A percentile compares a stretch with the other conserved stretches of the same genome.
Evolutionary conservation across 2,888 invertebrate genomes (phyloP).

Genomic region (Cheilosia vernalis): DNA sequence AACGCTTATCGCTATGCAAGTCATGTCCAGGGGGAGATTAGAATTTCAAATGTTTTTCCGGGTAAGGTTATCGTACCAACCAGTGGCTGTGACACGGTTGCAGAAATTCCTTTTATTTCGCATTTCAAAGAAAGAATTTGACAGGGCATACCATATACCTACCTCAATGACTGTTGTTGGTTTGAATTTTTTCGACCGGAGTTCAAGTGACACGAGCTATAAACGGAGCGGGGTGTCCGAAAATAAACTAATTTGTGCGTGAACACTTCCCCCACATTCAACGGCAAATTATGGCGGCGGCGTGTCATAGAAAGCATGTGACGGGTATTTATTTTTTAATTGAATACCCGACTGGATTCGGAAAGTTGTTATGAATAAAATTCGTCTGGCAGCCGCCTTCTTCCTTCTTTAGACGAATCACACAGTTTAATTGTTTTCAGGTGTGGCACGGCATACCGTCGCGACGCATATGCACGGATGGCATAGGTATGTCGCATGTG

Average conservation of each 20-base stretch:
- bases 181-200: no score
- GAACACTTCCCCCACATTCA: neutral
- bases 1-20: conserved; percentile 41
- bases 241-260: no score
- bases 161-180: no score
- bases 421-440: conserved; percentile 52
- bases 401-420: conserved; percentile 30
- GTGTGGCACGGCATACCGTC: conserved; percentile 34
- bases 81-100: neutral
- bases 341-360: conserved; percentile 20
- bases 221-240: no score
- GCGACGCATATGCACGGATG: neutral
- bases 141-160: no score
- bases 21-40: conserved; percentile 52
- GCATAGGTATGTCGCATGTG: conserved; percentile 51
- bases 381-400: conserved; percentile 46
- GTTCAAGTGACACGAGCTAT: no score
- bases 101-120: no score
- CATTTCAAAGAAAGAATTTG: no score
- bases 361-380: conserved; percentile 36
- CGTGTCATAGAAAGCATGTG: neutral
- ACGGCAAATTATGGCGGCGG: neutral
- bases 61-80: conserved; percentile 49
- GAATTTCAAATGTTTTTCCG: conserved; percentile 60
- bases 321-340: neutral